Percentiles rank a stretch among this genome's conserved stretches.
Evolutionary conservation across 2,113 vertebrate species (phyloP).

Genomic region (Myiozetetes cayanensis): DNA sequence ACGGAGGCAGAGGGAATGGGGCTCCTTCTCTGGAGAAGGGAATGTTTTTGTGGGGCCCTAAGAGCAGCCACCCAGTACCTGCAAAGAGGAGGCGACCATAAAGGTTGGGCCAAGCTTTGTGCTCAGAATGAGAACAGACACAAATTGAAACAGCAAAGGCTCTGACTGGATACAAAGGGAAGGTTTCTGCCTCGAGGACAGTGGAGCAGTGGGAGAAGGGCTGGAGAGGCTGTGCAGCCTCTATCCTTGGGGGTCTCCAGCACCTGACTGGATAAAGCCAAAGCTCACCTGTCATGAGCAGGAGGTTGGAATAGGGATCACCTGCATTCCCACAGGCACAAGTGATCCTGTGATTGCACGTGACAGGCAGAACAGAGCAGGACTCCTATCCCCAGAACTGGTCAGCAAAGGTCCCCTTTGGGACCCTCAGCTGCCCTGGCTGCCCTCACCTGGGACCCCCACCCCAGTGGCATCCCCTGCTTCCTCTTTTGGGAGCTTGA

Average conservation of each 20-base stretch:
- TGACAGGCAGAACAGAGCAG: rapidly evolving
- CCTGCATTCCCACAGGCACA: rapidly evolving
- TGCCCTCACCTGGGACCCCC: neutral
- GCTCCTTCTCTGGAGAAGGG: neutral
- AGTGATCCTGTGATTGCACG: rapidly evolving
- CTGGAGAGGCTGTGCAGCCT: neutral
- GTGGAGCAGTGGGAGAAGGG: neutral
- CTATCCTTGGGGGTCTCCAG: neutral
- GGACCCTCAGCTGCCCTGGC: neutral
- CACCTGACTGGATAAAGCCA: neutral
- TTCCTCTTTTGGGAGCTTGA: neutral
- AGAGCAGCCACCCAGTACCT: neutral
- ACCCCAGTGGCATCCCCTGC: neutral
- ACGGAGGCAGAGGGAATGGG: neutral
- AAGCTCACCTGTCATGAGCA: neutral
- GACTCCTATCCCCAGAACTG: rapidly evolving
- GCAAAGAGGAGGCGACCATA: rapidly evolving
- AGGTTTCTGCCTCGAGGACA: neutral
- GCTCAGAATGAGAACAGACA: neutral
- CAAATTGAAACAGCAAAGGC: neutral
- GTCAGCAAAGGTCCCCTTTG: rapidly evolving
- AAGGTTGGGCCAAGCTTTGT: neutral
- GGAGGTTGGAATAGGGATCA: neutral
- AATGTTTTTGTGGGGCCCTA: neutral
- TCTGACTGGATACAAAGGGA: neutral